These are phyloP conservation scores for Dicycla oo DNA, from an alignment of 2,888 invertebrate genomes.

Conservation along the genomic window DNA sequence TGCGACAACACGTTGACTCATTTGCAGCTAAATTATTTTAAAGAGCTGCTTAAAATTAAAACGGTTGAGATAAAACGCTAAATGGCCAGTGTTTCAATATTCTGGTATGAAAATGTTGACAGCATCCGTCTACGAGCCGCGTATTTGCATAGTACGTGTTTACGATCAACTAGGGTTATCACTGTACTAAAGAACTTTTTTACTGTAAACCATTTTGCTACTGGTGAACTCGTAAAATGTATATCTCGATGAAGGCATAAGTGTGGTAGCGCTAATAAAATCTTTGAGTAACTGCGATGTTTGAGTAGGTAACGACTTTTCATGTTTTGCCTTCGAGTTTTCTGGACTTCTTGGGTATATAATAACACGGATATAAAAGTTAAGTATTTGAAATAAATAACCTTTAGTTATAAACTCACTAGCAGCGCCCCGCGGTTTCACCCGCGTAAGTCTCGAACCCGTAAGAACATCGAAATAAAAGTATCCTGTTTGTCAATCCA, in stretches of 20 bases:
- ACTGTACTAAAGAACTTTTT: slow-evolving; percentile 60
- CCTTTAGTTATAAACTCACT: neutral
- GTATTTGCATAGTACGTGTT: slow-evolving; percentile 80
- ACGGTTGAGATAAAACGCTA: slow-evolving; percentile 56
- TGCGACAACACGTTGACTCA: slow-evolving; percentile 44
- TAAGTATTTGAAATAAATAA: slow-evolving; percentile 6
- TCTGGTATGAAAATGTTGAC: slow-evolving; percentile 80
- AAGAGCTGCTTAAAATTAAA: slow-evolving; percentile 57
- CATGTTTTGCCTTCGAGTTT: slow-evolving; percentile 32
- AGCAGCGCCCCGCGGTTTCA: too few species aligned
- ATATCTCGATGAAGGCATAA: slow-evolving; percentile 54
- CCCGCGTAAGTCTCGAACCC: too few species aligned
- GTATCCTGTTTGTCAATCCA: too few species aligned
- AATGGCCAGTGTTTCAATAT: slow-evolving; percentile 69
- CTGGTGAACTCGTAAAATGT: slow-evolving; percentile 60
- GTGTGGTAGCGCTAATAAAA: slow-evolving; percentile 50
- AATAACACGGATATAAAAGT: slow-evolving; percentile 40
- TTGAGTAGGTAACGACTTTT: slow-evolving; percentile 43
- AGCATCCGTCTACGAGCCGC: slow-evolving; percentile 71
- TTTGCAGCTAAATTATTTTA: slow-evolving; percentile 54
- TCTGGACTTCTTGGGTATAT: neutral
- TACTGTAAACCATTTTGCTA: slow-evolving; percentile 55
- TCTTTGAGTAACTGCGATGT: slow-evolving; percentile 32
- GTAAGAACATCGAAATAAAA: too few species aligned
- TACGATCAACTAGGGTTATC: slow-evolving; percentile 76